Conservation (phyloP, 2,888 invertebrate genomes). For the Dicyrtomina minuta region DNA sequence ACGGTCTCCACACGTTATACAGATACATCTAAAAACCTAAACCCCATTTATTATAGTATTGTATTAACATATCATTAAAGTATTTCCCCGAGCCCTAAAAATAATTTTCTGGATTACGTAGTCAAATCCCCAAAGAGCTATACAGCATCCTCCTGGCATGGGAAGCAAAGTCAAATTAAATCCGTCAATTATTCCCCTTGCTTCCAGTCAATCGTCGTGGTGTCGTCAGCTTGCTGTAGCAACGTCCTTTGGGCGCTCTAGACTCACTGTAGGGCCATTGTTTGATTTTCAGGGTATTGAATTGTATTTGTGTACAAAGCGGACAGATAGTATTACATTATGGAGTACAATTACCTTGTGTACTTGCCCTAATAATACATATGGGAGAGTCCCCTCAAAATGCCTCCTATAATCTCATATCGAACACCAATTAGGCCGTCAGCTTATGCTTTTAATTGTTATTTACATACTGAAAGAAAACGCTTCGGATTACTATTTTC, state of each 20-base stretch:
- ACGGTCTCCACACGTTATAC: not conserved
- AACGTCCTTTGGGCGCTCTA: no score
- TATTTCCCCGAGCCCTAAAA: constrained; percentile 9
- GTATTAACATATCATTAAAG: constrained; percentile 23
- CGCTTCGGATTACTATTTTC: no score
- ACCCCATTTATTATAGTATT: constrained; percentile 26
- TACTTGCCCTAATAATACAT: no score
- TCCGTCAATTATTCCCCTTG: constrained; percentile 2
- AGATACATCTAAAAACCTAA: constrained; percentile 7
- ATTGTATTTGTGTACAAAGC: not conserved
- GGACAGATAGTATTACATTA: not conserved
- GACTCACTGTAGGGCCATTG: no score
- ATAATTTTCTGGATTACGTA: constrained; percentile 16
- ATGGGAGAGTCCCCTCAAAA: not conserved
- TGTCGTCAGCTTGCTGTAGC: no score
- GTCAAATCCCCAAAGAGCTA: constrained; percentile 7
- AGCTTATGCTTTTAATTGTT: no score
- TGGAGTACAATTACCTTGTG: constrained; percentile 4
- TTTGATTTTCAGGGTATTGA: no score
- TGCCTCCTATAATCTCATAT: no score
- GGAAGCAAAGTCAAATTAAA: constrained; percentile 13
- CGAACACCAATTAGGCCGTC: no score
- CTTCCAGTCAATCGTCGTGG: not conserved
- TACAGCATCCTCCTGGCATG: not conserved
- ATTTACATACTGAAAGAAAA: no score